Evolutionary conservation across 2,888 invertebrate species (phyloP).

Genomic region (Dynastes maya): DNA sequence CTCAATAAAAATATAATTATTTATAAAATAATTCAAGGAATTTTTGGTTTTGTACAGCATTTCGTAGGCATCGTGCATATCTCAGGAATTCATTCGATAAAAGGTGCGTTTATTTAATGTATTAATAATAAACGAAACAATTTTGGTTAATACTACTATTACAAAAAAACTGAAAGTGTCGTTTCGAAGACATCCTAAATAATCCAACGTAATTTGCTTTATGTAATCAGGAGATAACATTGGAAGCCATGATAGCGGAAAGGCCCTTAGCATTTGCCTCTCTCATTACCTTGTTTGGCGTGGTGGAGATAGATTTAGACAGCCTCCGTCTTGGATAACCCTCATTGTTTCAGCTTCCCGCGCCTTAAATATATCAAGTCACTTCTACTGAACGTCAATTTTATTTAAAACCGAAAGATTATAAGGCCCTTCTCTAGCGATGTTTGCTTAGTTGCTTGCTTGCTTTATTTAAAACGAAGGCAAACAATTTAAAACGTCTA

Average conservation of each 20-base stretch:
- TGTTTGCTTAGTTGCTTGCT: conserved; percentile 54
- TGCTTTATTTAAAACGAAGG: conserved; percentile 58
- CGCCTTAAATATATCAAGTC: conserved; percentile 42
- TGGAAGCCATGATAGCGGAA: conserved; percentile 4
- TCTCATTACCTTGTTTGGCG: conserved; percentile 48
- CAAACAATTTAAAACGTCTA: conserved; percentile 56
- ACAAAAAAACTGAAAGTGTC: too few relatives aligned
- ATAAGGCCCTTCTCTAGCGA: conserved; percentile 52
- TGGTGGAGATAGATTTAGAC: conserved; percentile 15
- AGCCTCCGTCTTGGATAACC: conserved; percentile 26
- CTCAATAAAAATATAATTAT: too few relatives aligned
- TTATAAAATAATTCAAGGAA: too few relatives aligned
- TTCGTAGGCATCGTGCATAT: too few relatives aligned
- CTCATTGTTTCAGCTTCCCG: conserved; percentile 26
- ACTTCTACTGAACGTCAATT: conserved; percentile 51
- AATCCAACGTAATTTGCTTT: conserved; percentile 2
- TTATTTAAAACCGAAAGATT: conserved; percentile 57
- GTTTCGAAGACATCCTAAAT: neutral
- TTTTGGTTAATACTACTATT: too few relatives aligned
- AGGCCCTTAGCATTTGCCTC: conserved; percentile 6
- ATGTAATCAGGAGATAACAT: neutral
- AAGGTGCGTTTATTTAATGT: too few relatives aligned
- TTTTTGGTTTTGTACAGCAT: too few relatives aligned
- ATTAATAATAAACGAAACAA: too few relatives aligned
- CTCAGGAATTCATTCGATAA: too few relatives aligned